Evolutionary conservation across 2,888 invertebrate species (phyloP).

Genomic region (Chouioia cunea): DNA sequence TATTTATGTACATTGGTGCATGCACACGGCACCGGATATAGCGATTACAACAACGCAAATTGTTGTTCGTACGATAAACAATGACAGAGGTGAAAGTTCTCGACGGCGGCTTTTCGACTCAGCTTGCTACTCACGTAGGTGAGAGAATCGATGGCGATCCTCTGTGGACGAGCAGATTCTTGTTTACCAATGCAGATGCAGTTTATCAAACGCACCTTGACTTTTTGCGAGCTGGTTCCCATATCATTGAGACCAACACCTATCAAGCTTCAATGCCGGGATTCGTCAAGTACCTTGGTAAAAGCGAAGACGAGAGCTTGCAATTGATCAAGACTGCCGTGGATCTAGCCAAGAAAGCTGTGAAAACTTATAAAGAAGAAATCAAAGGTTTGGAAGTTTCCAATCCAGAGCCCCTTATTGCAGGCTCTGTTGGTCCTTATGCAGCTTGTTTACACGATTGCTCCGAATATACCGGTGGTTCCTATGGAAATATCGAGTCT

Average conservation of each 20-base stretch:
- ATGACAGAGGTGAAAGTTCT: constrained; percentile 63
- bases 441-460: constrained; percentile 92
- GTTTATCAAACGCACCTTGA: constrained; percentile 85
- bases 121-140: constrained; percentile 81
- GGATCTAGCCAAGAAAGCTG: constrained; percentile 80
- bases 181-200: constrained; percentile 83
- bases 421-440: constrained; percentile 93
- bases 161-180: constrained; percentile 88
- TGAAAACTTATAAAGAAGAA: constrained; percentile 67
- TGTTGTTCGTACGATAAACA: not conserved
- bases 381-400: constrained; percentile 47
- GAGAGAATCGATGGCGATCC: constrained; percentile 87
- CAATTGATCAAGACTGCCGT: constrained; percentile 83
- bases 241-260: constrained; percentile 74
- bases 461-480: constrained; percentile 95
- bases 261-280: constrained; percentile 70
- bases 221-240: constrained; percentile 87
- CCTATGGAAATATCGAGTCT: constrained; percentile 78
- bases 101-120: constrained; percentile 86
- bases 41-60: too few relatives aligned
- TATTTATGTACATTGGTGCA: too few relatives aligned
- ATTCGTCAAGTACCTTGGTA: constrained; percentile 80
- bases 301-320: constrained; percentile 77
- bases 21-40: too few relatives aligned
- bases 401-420: constrained; percentile 74